Evolutionary conservation across 2,888 invertebrate species (phyloP).

Genomic region (Tuberolachnus salignus): DNA sequence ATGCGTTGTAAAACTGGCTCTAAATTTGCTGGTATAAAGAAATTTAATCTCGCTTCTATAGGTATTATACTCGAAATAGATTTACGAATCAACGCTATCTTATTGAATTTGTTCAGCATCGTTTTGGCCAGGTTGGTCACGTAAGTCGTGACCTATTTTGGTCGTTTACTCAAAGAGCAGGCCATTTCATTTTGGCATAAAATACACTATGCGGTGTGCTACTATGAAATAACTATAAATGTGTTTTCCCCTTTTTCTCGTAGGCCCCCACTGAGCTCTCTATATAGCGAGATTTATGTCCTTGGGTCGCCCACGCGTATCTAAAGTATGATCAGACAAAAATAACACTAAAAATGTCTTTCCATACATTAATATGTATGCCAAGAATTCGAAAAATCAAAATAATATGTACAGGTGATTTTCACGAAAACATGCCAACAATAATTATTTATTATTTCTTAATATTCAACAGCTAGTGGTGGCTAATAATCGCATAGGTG

Average conservation of each 20-base stretch:
- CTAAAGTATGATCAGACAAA: conserved; percentile 44
- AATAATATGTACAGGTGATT: conserved; percentile 47
- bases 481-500: background rate
- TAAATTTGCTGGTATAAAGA: too few relatives aligned
- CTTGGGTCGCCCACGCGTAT: conserved; percentile 47
- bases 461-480: background rate
- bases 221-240: conserved; percentile 46
- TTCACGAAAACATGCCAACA: conserved; percentile 30
- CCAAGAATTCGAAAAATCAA: conserved; percentile 47
- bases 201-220: background rate
- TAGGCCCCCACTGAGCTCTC: background rate
- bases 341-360: conserved; percentile 38
- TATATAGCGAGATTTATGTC: conserved; percentile 20
- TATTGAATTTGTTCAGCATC: conserved; percentile 33
- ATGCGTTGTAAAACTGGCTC: too few relatives aligned
- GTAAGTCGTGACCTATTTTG: conserved; percentile 40
- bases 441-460: background rate
- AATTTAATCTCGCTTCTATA: too few relatives aligned
- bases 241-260: conserved; percentile 28
- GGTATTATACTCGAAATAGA: conserved; percentile 38
- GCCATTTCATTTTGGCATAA: conserved; percentile 54
- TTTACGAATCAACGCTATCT: conserved; percentile 20
- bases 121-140: conserved; percentile 50
- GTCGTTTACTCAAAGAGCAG: conserved; percentile 45
- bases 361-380: conserved; percentile 19